Evolutionary conservation across 2,797 vertebrate species (phyloP).

Genomic region (Aulostomus chinensis): DNA sequence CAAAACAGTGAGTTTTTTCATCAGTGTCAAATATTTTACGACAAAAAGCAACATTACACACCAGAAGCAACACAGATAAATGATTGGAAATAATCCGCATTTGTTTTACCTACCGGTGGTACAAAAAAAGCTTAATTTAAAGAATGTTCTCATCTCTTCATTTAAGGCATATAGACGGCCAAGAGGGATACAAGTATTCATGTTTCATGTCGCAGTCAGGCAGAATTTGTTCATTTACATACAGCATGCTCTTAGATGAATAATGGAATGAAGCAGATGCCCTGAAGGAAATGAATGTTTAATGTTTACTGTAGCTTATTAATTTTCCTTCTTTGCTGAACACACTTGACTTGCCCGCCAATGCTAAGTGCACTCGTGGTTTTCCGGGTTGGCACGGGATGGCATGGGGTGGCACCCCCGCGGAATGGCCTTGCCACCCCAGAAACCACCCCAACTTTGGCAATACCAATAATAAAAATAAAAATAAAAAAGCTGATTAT

Average conservation of each 20-base stretch:
- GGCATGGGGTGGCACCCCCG: too few species aligned
- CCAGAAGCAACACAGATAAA: not conserved
- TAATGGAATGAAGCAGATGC: constrained; percentile 58
- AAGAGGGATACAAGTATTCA: constrained; percentile 43
- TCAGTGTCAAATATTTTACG: too few species aligned
- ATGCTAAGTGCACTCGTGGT: too few species aligned
- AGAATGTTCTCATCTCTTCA: constrained; percentile 42
- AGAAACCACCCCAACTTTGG: too few species aligned
- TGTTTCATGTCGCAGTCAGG: constrained; percentile 50
- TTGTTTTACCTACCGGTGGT: not conserved
- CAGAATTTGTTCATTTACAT: constrained; percentile 64
- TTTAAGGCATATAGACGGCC: constrained; percentile 22
- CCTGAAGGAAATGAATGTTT: constrained; percentile 68
- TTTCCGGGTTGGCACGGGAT: too few species aligned
- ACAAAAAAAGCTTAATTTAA: constrained; percentile 7
- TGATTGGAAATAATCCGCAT: constrained; percentile 1
- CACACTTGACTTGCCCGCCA: constrained; percentile 31
- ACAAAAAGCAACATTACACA: too few species aligned
- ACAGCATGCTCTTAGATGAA: constrained; percentile 61
- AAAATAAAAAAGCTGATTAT: too few species aligned
- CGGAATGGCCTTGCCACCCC: too few species aligned
- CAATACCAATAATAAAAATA: too few species aligned
- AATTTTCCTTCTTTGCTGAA: constrained; percentile 49
- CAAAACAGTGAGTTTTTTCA: too few species aligned
- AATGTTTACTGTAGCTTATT: constrained; percentile 69